These are phyloP conservation scores for Cyprinella venusta DNA, from an alignment of 2,797 vertebrate genomes.

Conservation along the genomic window DNA sequence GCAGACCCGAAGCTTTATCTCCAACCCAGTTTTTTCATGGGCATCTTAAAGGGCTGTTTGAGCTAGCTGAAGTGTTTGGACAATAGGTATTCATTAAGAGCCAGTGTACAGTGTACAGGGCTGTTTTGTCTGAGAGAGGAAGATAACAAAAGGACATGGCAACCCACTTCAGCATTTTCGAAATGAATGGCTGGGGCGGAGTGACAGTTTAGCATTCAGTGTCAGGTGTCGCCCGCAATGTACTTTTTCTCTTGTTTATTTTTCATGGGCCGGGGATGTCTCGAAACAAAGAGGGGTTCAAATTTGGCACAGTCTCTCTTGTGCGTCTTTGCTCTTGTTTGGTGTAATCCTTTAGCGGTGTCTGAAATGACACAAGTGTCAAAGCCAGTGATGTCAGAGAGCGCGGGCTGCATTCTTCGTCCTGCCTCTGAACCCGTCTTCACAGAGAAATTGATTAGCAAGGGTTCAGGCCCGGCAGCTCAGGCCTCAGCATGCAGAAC, in stretches of 20 bases:
- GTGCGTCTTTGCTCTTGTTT: slow-evolving; percentile 46
- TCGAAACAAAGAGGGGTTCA: slow-evolving; percentile 51
- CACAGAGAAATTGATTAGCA: slow-evolving; percentile 99
- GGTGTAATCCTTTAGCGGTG: slow-evolving; percentile 65
- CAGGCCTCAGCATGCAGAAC: slow-evolving; percentile 83
- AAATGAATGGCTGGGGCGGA: slow-evolving; percentile 53
- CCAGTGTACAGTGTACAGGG: slow-evolving; percentile 56
- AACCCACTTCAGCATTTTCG: slow-evolving; percentile 52
- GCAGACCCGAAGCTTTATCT: slow-evolving; percentile 55
- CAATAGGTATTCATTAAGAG: slow-evolving; percentile 62
- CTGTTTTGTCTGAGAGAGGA: slow-evolving; percentile 60
- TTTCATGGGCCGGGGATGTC: slow-evolving; percentile 24
- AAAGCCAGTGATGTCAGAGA: slow-evolving; percentile 81
- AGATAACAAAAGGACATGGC: slow-evolving; percentile 61
- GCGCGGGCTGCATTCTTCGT: slow-evolving; percentile 80
- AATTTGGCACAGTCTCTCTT: slow-evolving; percentile 51
- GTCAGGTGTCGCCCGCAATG: slow-evolving; percentile 45
- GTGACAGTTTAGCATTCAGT: slow-evolving; percentile 48
- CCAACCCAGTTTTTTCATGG: slow-evolving; percentile 55
- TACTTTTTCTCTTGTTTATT: slow-evolving; percentile 46
- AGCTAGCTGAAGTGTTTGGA: slow-evolving; percentile 53
- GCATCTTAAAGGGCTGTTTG: slow-evolving; percentile 57
- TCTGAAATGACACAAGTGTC: slow-evolving; percentile 71
- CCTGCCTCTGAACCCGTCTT: slow-evolving; percentile 84
- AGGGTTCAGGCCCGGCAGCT: slow-evolving; percentile 91